Percentiles rank a stretch among this genome's conserved stretches.
phyloP scores from a whole-genome alignment of 2,888 invertebrate genomes.

The Uloborus plumipes region DNA sequence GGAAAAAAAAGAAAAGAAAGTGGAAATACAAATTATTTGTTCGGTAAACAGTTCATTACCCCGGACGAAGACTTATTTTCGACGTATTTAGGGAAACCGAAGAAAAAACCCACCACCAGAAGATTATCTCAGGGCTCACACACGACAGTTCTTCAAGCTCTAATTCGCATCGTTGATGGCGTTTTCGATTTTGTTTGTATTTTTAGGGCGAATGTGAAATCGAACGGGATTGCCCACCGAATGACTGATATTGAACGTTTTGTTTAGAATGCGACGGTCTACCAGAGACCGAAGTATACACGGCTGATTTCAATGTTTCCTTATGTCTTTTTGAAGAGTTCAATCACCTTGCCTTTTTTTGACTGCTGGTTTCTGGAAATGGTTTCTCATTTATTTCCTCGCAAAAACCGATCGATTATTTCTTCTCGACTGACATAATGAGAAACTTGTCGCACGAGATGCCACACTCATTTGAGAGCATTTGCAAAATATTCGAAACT shows the following conservation, averaged over 20 bases:
- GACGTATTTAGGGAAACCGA: conserved; percentile 39
- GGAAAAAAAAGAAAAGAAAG: conserved; percentile 26
- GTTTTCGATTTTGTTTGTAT: conserved; percentile 18
- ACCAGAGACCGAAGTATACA: no score
- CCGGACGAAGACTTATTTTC: conserved; percentile 5
- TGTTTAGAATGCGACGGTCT: not conserved
- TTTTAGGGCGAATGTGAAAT: conserved; percentile 44
- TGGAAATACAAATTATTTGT: conserved; percentile 33
- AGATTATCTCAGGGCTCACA: not conserved
- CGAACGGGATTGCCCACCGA: conserved; percentile 3
- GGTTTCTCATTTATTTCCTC: no score
- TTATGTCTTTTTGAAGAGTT: no score
- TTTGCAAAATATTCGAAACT: no score
- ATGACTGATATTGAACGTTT: conserved; percentile 35
- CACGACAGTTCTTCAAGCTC: conserved; percentile 47
- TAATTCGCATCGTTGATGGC: conserved; percentile 34
- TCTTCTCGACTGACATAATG: no score
- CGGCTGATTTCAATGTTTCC: no score
- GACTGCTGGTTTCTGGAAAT: no score
- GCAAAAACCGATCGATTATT: no score
- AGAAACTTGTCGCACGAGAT: no score
- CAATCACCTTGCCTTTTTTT: no score
- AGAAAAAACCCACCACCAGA: not conserved
- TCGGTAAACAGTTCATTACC: conserved; percentile 44
- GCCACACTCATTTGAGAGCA: no score